Evolutionary conservation across 2,888 invertebrate species (phyloP), one percentile per base, ranked within the genome.

Genomic region (Nasonovia ribisnigri): DNA sequence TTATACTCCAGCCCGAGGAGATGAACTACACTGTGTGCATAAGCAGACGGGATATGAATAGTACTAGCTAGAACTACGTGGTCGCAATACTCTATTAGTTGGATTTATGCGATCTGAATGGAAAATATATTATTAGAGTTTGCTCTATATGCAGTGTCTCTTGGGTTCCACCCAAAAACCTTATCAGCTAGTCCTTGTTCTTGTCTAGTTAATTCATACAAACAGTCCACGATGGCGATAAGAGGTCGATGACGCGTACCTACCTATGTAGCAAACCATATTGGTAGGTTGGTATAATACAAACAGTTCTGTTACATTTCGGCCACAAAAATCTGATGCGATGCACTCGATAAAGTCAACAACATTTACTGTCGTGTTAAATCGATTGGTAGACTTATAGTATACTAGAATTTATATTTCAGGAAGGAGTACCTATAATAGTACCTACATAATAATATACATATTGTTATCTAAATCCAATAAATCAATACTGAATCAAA

Each of bases 41-140:
- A 84, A 48, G 36, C 86, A 87, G 77, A 88, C 77, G 89, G 92
- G 88, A 92, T 88, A 88, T 92, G 88, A 92, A 88, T 92, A 92
- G 92, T 51, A 84, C 88, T 36, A 57, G 46, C 88, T 93, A 88
- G 88, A 16, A 84, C 43, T 93, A 93, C 93, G 93, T 93, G 93
- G 93, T 89, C 93, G 93, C 89, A 93, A 93, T 93, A 93, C 89
- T 84, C 89, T 88, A 93, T 93, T 93, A 93, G 88, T 77, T 48
- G 60, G 36, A 92, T 92, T 92, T 92, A 92, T 87, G 92, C 87
- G 92, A 87, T 43, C 91, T 42, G 84, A 60, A 87, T 87, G 92
- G 92, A 92, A 92, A 87, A 92, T 87, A 92, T 92, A 87, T 87
- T 60, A 87, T 87, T 60, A 60, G n/a, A 92, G 57, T 60, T 60